Evolutionary conservation across 2,797 vertebrate genomes (phyloP).

Genomic region (Diceros bicornis): DNA sequence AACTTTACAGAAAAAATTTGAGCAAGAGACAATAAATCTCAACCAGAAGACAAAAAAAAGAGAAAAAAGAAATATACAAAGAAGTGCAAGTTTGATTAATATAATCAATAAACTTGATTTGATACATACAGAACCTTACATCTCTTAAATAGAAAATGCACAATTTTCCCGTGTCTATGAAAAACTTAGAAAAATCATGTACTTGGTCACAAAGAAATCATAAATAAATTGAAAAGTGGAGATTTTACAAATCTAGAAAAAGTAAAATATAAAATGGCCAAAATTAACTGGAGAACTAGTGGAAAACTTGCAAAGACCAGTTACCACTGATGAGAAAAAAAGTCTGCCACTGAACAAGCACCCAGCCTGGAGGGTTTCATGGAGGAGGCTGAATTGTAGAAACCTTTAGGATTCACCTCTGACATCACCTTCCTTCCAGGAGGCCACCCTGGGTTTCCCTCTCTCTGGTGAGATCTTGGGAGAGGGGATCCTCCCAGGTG

Average conservation of each 20-base stretch:
- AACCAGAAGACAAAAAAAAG: not conserved
- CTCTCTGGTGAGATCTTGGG: not conserved
- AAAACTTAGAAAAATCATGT: constrained; percentile 10
- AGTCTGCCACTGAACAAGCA: not conserved
- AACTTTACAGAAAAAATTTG: not conserved
- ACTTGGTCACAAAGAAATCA: not conserved
- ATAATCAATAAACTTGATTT: not conserved
- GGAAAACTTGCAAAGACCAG: not conserved
- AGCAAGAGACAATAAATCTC: not conserved
- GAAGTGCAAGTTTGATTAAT: not conserved
- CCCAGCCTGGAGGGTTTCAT: not conserved
- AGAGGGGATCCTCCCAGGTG: not conserved
- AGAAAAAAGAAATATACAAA: not conserved
- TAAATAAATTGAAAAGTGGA: not conserved
- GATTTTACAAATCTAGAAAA: constrained; percentile 36
- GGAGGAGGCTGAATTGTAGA: not conserved
- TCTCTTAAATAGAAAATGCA: not conserved
- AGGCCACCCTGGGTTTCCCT: not conserved
- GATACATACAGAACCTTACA: not conserved
- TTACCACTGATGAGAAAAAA: not conserved
- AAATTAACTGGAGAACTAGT: not conserved
- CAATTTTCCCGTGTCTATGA: not conserved
- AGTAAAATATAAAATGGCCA: not conserved
- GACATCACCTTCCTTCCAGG: not conserved
- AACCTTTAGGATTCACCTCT: not conserved